phyloP scores from a whole-genome alignment of 2,888 invertebrate species.

The Caenorhabditis virilis region DNA sequence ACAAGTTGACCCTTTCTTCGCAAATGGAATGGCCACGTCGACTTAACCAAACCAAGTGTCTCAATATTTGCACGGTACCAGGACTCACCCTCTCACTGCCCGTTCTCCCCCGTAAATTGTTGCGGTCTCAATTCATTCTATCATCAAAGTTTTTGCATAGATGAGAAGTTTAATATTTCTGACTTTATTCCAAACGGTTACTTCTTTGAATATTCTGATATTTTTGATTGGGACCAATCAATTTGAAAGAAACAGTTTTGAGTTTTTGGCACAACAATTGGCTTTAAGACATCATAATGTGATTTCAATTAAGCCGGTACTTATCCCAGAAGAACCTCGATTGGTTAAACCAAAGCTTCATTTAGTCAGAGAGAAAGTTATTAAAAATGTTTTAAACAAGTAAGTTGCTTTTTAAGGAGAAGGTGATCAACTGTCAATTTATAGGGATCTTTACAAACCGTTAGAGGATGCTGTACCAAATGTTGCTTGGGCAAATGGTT shows the following conservation, averaged over 20 bases:
- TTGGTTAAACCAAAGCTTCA: slow-evolving; percentile 66
- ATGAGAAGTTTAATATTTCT: too few species aligned
- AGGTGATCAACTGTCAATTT: not conserved
- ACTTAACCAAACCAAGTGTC: slow-evolving; percentile 9
- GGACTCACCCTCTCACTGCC: slow-evolving; percentile 18
- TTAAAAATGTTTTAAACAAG: slow-evolving; percentile 64
- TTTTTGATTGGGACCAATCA: slow-evolving; percentile 67
- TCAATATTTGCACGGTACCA: slow-evolving; percentile 38
- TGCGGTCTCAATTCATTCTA: too few species aligned
- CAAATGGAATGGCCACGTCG: slow-evolving; percentile 27
- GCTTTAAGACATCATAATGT: slow-evolving; percentile 63
- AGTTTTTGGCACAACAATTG: slow-evolving; percentile 66
- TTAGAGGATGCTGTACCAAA: slow-evolving; percentile 55
- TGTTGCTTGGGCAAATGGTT: slow-evolving; percentile 58
- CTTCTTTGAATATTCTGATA: slow-evolving; percentile 60
- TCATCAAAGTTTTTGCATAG: slow-evolving; percentile 10
- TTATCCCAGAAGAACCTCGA: slow-evolving; percentile 68
- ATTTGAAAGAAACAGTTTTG: slow-evolving; percentile 62
- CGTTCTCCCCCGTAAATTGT: slow-evolving; percentile 4
- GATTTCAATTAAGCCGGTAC: slow-evolving; percentile 63
- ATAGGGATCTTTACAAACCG: slow-evolving; percentile 56
- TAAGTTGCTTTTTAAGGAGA: slow-evolving; percentile 23
- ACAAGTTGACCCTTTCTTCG: slow-evolving; percentile 26
- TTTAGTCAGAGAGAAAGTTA: slow-evolving; percentile 64
- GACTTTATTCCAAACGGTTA: slow-evolving; percentile 13